Conservation (phyloP, 2,797 vertebrate genomes). For the Fistularia tabacaria region DNA sequence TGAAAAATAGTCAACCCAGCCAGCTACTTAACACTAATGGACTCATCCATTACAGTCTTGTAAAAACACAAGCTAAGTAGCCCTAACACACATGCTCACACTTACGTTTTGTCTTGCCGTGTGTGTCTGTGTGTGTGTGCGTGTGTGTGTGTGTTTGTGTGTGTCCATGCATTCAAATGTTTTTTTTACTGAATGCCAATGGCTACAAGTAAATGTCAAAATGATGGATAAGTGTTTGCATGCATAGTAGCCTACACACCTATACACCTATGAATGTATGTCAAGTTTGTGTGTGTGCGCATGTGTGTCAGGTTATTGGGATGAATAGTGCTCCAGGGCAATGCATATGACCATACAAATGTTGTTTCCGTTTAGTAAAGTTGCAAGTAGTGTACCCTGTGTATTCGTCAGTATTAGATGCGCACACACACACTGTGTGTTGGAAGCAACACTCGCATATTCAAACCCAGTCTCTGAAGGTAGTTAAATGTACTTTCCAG, state of each 20-base stretch:
- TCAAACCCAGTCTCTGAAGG: too few relatives aligned
- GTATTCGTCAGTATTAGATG: constrained; percentile 7
- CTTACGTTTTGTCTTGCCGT: constrained; percentile 4
- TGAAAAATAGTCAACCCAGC: constrained; percentile 29
- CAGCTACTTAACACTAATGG: constrained; percentile 37
- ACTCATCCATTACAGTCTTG: constrained; percentile 44
- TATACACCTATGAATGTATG: not conserved
- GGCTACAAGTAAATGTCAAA: too few relatives aligned
- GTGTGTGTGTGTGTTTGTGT: constrained; percentile 21
- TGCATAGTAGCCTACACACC: too few relatives aligned
- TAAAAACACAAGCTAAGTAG: constrained; percentile 46
- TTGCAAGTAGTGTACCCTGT: constrained; percentile 2
- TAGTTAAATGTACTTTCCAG: too few relatives aligned
- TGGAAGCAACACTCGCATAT: too few relatives aligned
- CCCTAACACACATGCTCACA: constrained; percentile 7
- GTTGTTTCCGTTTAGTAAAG: not conserved
- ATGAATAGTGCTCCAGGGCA: not conserved
- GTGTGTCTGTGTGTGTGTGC: constrained; percentile 4
- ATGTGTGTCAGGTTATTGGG: not conserved
- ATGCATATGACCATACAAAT: constrained; percentile 1
- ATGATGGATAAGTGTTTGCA: too few relatives aligned
- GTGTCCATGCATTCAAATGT: not conserved
- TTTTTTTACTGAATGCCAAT: too few relatives aligned
- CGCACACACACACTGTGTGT: too few relatives aligned
- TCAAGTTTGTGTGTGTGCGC: constrained; percentile 1